Evolutionary conservation across 2,888 invertebrate species (phyloP), one percentile per base, ranked within the genome.

Genomic region (Linyphia triangularis): DNA sequence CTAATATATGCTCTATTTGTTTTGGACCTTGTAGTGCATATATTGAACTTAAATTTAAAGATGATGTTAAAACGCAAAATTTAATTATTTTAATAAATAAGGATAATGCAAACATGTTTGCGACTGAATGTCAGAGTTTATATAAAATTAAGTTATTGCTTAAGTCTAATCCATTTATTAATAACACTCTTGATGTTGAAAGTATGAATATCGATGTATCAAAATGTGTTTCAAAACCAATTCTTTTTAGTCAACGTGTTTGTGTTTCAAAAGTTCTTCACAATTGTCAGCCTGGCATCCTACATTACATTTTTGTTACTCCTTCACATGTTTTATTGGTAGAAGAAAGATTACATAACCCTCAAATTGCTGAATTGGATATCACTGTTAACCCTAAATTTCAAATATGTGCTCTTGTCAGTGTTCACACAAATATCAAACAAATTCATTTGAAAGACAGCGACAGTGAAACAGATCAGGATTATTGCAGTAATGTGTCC

Each of bases 231-330:
- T 73, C 75, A 22, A 88, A 69, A 19, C 67, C 73, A 57, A 82
- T 88, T 19, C 26, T 88, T 28, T 88, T 88, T 69, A 13, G 75
- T 16, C 88, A 88, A 22, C 72, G 88, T 67, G 82, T 88, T 9
- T 26, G 73, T 59, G 61, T 88, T 10, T 88, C 88, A 13, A 88
- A 88, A 81, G 65, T 51, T 59, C 61, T 82, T 28, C 88, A 82
- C 63, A 75, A 82, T 59, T 69, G 57, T 43, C 81, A 88, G 9
- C 33, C 59, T 59, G 88, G 69, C 13, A 43, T 82, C n/a, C 28
- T 88, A 7, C 88, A 88, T 82, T 88, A 88, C 33, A 65, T 88
- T 59, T 82, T 82, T 26, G 59, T 88, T 51, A 88, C 88, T 22
- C 75, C 75, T 59, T 88, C 88, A 9, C 88, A 88, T 75, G 33